Evolutionary conservation across 2,113 vertebrate species (phyloP).

Genomic region (Oxyura jamaicensis): DNA sequence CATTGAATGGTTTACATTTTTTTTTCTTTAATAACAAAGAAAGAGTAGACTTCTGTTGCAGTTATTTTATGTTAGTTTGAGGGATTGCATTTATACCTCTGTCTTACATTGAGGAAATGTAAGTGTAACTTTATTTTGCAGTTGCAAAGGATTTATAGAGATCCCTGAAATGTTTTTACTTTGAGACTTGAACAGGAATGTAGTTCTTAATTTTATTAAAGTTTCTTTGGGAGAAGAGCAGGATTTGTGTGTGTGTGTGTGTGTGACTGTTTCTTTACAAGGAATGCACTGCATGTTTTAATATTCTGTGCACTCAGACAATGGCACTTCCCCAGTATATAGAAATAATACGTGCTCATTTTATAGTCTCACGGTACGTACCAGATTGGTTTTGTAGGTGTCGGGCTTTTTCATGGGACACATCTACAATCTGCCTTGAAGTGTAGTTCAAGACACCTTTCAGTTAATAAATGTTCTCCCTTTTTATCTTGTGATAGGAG

Average conservation of each 20-base stretch:
- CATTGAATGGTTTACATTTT: not conserved
- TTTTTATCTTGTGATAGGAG: not conserved
- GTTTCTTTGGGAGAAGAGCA: not conserved
- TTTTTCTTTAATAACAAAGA: not conserved
- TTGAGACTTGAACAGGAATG: not conserved
- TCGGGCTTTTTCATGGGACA: not conserved
- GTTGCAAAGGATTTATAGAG: not conserved
- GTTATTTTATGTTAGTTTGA: not conserved
- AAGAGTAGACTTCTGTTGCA: not conserved
- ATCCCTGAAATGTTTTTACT: not conserved
- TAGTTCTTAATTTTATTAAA: not conserved
- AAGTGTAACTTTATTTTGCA: not conserved
- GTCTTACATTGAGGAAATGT: not conserved
- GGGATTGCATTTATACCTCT: not conserved
- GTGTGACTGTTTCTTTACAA: not conserved
- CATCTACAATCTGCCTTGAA: not conserved
- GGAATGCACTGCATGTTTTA: not conserved
- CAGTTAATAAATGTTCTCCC: not conserved
- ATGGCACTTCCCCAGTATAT: not conserved
- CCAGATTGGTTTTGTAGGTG: not conserved
- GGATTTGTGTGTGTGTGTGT: not conserved
- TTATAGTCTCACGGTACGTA: not conserved
- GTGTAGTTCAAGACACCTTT: not conserved
- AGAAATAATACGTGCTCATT: not conserved
- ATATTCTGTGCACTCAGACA: not conserved